Percentiles rank a stretch among this genome's conserved stretches.
Evolutionary conservation across 1,140 invertebrate genomes (phyloP).

Genomic region (Drosophila sp.): DNA sequence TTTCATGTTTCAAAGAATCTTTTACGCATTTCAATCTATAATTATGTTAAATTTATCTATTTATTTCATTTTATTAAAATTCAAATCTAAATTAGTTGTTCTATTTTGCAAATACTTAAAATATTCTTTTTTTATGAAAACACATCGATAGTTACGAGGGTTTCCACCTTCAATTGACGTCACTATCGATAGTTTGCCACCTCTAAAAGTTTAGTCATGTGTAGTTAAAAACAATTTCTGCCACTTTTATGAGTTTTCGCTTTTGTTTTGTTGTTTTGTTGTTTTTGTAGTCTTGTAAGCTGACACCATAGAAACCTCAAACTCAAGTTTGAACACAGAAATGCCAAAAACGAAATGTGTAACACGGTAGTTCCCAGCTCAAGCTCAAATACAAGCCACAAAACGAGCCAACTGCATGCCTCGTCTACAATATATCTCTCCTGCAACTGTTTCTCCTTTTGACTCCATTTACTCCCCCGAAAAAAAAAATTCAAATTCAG

Average conservation of each 20-base stretch:
- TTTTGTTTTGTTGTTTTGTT: too few species aligned
- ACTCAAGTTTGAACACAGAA: slow-evolving; percentile 44
- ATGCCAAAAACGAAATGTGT: slow-evolving; percentile 51
- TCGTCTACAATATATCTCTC: slow-evolving; percentile 25
- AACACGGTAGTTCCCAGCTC: slow-evolving; percentile 50
- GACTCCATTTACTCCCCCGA: slow-evolving; percentile 3
- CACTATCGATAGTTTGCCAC: too few species aligned
- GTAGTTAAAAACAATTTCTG: neutral
- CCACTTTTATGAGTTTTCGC: slow-evolving; percentile 1
- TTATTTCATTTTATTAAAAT: too few species aligned
- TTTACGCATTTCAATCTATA: too few species aligned
- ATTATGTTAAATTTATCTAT: too few species aligned
- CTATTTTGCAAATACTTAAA: too few species aligned
- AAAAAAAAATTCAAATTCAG: slow-evolving; percentile 30
- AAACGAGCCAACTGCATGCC: neutral
- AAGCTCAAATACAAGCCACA: neutral
- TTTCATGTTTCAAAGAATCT: too few species aligned
- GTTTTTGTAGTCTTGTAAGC: slow-evolving; percentile 36
- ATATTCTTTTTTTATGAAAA: too few species aligned
- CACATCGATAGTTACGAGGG: too few species aligned
- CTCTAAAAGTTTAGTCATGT: neutral
- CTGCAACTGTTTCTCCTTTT: slow-evolving; percentile 14
- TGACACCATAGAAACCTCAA: slow-evolving; percentile 55
- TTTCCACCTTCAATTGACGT: too few species aligned
- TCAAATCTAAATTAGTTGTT: too few species aligned